phyloP scores from a whole-genome alignment of 2,113 vertebrate species.

The Clarias macrocephalus region DNA sequence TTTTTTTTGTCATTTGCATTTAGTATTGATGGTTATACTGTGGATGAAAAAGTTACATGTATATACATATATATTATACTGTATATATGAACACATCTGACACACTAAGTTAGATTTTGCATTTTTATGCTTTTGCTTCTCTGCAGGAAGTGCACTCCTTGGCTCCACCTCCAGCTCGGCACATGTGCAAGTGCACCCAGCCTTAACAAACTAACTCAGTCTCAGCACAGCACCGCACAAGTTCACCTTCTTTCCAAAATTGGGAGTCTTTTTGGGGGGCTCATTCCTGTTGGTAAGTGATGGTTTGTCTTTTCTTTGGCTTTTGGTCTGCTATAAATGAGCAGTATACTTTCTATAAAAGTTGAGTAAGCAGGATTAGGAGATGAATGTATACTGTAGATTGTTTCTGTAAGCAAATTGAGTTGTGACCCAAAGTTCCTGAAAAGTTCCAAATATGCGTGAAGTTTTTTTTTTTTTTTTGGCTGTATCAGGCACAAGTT shows the following conservation, averaged over 20 bases:
- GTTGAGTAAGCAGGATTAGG: background rate
- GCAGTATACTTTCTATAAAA: background rate
- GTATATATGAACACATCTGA: too few species aligned
- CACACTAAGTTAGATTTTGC: background rate
- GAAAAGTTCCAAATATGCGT: background rate
- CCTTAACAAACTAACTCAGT: background rate
- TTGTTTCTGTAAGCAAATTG: background rate
- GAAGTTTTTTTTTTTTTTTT: background rate
- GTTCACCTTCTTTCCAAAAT: background rate
- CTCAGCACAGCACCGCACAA: background rate
- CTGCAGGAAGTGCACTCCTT: background rate
- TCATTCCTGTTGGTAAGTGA: conserved; percentile 9
- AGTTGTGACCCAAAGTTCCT: background rate
- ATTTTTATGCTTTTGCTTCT: background rate
- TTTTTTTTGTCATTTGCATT: background rate
- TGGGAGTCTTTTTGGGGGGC: background rate
- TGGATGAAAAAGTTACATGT: too few species aligned
- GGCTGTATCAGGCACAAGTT: background rate
- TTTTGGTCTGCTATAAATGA: background rate
- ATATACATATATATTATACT: too few species aligned
- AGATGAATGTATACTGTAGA: background rate
- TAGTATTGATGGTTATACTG: background rate
- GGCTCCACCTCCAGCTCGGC: conserved; percentile 22
- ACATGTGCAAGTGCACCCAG: conserved; percentile 13
- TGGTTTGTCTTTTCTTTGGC: background rate